Conservation (phyloP, 2,888 invertebrate genomes). For the Charanyca ferruginea region DNA sequence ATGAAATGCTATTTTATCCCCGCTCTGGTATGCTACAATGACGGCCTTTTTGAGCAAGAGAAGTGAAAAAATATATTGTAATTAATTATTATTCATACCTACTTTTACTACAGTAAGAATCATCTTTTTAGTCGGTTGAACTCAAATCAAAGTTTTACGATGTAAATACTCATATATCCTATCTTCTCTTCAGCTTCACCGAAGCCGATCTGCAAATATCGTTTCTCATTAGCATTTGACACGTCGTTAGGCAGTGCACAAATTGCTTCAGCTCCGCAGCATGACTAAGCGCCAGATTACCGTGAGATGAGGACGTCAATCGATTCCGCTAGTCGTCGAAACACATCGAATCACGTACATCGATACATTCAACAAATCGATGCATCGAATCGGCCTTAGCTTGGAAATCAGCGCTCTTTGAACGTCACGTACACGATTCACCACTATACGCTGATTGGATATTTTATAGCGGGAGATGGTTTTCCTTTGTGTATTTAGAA, state of each 20-base stretch:
- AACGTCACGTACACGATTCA: constrained; percentile 66
- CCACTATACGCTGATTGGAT: constrained; percentile 69
- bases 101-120: too few species aligned
- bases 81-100: too few species aligned
- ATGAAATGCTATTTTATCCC: too few species aligned
- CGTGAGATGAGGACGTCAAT: constrained; percentile 54
- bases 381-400: constrained; percentile 67
- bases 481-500: constrained; percentile 47
- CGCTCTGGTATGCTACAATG: too few species aligned
- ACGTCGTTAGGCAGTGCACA: constrained; percentile 44
- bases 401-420: constrained; percentile 64
- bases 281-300: constrained; percentile 66
- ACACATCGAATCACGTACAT: constrained; percentile 59
- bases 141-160: neutral
- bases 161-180: neutral
- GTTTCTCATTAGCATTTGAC: constrained; percentile 45
- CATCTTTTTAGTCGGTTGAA: neutral
- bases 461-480: constrained; percentile 63
- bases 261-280: constrained; percentile 55
- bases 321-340: constrained; percentile 45
- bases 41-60: too few species aligned
- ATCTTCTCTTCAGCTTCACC: neutral
- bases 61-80: too few species aligned
- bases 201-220: constrained; percentile 15
- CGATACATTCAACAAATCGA: constrained; percentile 57